Evolutionary conservation across 1,140 invertebrate species (phyloP), one percentile per base, ranked within the genome.

Genomic region (Charaxes varanes): DNA sequence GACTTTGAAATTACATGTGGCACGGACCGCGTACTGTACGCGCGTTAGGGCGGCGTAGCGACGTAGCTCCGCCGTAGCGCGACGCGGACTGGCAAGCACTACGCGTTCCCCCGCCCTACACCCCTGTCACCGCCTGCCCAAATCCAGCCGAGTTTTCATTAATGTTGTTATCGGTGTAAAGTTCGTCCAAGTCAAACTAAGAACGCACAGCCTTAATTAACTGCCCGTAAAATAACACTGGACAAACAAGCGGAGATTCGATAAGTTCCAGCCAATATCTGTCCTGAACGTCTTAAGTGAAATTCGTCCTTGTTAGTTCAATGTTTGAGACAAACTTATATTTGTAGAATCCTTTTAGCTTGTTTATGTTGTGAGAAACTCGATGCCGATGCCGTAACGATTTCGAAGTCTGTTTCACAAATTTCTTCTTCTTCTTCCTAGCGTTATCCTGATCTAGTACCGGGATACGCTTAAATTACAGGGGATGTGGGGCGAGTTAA

Each of bases 161-260:
- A 79, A 82, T 77, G 70, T 70, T 76, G 74, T 82, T 79, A 79
- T 79, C 69, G 62, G 62, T 74, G 50, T 68, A 79, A 79, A 82
- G 60, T 79, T 82, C 51, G 36, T 27, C 55, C 52, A 73, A 76
- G 64, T 70, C 70, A 65, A 77, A 73, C 65, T 77, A 62, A 62
- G 65, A 64, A 67, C 53, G 56, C 69, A 64, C 55, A 65, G 60
- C 55, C 77, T 74, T 77, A 82, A 82, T 82, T 82, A 79, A 76
- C 70, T 77, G 66, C 54, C 64, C 59, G 62, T 70, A 51, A 69
- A 69, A 71, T 73, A 69, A 67, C 53, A 56, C 53, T 61, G 52
- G 58, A 59, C 54, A 74, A 59, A 46, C 52, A 43, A 36, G 46
- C 41, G 44, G 40, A 41, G 49, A 55, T 42, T 33, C 38, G 47